Evolutionary conservation across 2,888 invertebrate genomes (phyloP), one percentile per base, ranked within the genome.

Genomic region (Oscheius onirici): DNA sequence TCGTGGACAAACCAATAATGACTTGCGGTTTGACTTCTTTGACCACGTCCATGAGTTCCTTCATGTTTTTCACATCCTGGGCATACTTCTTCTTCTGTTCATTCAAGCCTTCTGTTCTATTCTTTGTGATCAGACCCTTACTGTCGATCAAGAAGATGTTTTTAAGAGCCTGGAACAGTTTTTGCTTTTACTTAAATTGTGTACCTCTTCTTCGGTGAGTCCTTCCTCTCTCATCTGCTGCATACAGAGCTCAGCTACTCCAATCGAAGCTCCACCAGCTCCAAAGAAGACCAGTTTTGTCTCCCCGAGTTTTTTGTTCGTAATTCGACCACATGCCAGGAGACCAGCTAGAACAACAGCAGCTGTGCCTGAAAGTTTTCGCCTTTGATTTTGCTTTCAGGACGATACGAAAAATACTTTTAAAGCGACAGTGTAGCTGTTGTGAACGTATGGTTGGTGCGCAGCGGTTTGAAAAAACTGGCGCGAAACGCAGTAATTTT

Each of bases 101-200:
- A 2, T 74, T 73, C 22, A 82, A 69, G 40, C 72, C 65, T 46
- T 73, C 70, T 54, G 60, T 43, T 24, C 87, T 75, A 75, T 88
- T 89, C 83, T 92, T 93, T 0, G 95, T 95, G 87, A 97, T 92
- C 22, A 99, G 91, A 0, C 99, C 99, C 87, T 93, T 93, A 24
- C 95, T 95, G 90, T 99, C 99, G 57, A 97, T 93, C 92, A 99
- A 91, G 93, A 93, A 99, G 86, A 99, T 94, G 86, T 92, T 92
- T 1, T 89, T 89, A 71, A 91, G 91, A 0, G 97, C 97, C 6
- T 93, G n/a, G 13, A 17, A 57, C 15, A n/a, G 93, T 34, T 91
- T 91, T 24, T 92, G 91, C 5, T 15, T 49, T 15, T 10, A 13
- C 10, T 34, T 10, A 13, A 24, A 34, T 10, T 20, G 13, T 5